phyloP scores from a whole-genome alignment of 2,113 vertebrate species.

The Vimba vimba region DNA sequence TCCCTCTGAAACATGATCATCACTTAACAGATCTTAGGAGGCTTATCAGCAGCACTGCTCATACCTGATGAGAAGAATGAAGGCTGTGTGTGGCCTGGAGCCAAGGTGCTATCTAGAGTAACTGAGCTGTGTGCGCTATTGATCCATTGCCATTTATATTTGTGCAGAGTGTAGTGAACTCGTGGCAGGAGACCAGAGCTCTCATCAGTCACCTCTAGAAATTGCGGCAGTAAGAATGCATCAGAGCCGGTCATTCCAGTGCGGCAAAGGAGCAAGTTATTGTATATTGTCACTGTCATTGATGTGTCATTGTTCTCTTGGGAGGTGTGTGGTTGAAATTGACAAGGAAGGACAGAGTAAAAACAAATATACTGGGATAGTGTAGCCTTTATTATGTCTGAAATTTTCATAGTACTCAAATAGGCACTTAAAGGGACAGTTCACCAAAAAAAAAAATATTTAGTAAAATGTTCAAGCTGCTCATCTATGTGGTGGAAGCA shows the following conservation, averaged over 20 bases:
- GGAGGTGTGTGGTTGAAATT: slow-evolving; percentile 8
- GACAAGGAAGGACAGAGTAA: neutral
- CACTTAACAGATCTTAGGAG: slow-evolving; percentile 24
- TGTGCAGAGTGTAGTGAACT: slow-evolving; percentile 59
- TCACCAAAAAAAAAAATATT: neutral
- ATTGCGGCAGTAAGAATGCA: slow-evolving; percentile 28
- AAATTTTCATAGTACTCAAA: neutral
- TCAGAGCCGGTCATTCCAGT: slow-evolving; percentile 20
- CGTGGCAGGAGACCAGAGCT: slow-evolving; percentile 50
- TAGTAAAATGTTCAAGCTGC: neutral
- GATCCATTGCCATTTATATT: slow-evolving; percentile 63
- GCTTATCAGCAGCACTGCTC: slow-evolving; percentile 39
- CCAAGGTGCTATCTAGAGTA: slow-evolving; percentile 59
- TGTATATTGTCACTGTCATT: slow-evolving; percentile 20
- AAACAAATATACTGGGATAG: neutral
- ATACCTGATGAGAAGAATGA: slow-evolving; percentile 35
- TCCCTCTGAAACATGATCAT: slow-evolving; percentile 37
- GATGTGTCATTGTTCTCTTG: neutral
- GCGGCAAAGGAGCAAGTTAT: slow-evolving; percentile 19
- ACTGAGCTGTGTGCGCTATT: slow-evolving; percentile 60
- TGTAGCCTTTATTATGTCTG: slow-evolving; percentile 1
- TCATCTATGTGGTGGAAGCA: neutral
- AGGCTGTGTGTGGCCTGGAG: slow-evolving; percentile 41
- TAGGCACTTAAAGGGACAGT: neutral
- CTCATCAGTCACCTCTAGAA: slow-evolving; percentile 44